These are phyloP conservation scores for Mirza zaza DNA, from an alignment of 2,113 vertebrate species.

Conservation along the genomic window DNA sequence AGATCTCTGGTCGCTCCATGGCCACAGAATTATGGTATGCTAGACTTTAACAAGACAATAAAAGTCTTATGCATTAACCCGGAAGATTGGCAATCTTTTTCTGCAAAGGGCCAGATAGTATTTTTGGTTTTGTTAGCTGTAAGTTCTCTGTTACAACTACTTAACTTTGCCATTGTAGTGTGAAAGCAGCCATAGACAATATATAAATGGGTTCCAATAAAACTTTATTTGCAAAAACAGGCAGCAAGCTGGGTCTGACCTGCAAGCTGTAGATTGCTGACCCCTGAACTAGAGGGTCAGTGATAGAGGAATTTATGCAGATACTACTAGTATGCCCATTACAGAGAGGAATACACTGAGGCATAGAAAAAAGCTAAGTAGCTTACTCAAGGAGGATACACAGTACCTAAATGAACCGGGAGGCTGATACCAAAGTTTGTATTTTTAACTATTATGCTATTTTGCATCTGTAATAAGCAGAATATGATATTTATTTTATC, in stretches of 20 bases:
- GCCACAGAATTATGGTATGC: background rate
- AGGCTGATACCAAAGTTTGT: background rate
- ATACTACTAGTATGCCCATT: background rate
- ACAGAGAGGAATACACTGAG: background rate
- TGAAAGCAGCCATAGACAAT: background rate
- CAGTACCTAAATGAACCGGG: background rate
- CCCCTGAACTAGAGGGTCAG: background rate
- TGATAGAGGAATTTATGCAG: background rate
- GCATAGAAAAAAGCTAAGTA: background rate
- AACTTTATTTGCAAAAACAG: background rate
- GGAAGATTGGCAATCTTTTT: background rate
- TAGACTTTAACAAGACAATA: background rate
- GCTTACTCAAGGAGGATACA: background rate
- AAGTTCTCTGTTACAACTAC: background rate
- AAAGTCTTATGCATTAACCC: background rate
- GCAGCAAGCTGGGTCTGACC: background rate
- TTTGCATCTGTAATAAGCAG: background rate
- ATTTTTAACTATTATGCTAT: background rate
- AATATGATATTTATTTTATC: background rate
- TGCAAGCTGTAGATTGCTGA: background rate
- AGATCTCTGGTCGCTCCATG: background rate
- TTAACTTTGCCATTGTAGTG: background rate
- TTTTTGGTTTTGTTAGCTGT: background rate
- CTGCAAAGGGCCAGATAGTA: background rate
- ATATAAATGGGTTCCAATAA: background rate